Evolutionary conservation across 2,888 invertebrate species (phyloP).

Genomic region (Melolontha melolontha): DNA sequence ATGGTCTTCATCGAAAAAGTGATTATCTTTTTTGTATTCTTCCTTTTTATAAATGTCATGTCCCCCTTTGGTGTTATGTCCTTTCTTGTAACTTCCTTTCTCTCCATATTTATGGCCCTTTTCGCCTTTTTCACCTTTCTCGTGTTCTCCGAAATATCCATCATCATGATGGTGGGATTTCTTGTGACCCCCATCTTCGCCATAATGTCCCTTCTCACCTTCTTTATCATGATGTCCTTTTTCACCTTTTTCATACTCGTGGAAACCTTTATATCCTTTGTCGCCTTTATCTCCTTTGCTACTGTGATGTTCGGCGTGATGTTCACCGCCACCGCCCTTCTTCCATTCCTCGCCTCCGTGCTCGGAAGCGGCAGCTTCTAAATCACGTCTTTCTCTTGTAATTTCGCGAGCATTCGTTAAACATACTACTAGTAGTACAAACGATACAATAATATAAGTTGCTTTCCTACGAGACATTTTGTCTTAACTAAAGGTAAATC

Average conservation of each 20-base stretch:
- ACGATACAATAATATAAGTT: slow-evolving; percentile 76
- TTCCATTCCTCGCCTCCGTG: slow-evolving; percentile 64
- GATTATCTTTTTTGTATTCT: slow-evolving; percentile 88
- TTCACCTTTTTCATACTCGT: slow-evolving; percentile 73
- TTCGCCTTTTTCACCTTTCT: slow-evolving; percentile 77
- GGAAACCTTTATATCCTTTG: slow-evolving; percentile 76
- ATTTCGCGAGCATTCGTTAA: slow-evolving; percentile 68
- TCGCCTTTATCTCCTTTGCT: slow-evolving; percentile 73
- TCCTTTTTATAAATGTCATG: slow-evolving; percentile 88
- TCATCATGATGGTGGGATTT: slow-evolving; percentile 73
- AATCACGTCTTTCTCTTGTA: slow-evolving; percentile 64
- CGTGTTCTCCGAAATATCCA: slow-evolving; percentile 75
- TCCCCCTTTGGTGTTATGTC: slow-evolving; percentile 87
- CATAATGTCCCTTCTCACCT: slow-evolving; percentile 73
- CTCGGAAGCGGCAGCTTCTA: slow-evolving; percentile 54
- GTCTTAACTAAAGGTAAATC: neutral
- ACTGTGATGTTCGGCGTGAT: slow-evolving; percentile 69
- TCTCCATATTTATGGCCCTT: slow-evolving; percentile 76
- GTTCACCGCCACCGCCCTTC: slow-evolving; percentile 70
- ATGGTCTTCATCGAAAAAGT: slow-evolving; percentile 88
- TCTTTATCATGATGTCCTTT: slow-evolving; percentile 79
- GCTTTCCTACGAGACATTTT: slow-evolving; percentile 65
- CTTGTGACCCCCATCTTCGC: slow-evolving; percentile 73
- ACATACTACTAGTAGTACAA: slow-evolving; percentile 66
- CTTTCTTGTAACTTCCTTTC: slow-evolving; percentile 84